A percentile compares a stretch with the other conserved stretches of the same genome.
Evolutionary conservation across 2,888 invertebrate genomes (phyloP).

Genomic region (Agonopterix subpropinquella): DNA sequence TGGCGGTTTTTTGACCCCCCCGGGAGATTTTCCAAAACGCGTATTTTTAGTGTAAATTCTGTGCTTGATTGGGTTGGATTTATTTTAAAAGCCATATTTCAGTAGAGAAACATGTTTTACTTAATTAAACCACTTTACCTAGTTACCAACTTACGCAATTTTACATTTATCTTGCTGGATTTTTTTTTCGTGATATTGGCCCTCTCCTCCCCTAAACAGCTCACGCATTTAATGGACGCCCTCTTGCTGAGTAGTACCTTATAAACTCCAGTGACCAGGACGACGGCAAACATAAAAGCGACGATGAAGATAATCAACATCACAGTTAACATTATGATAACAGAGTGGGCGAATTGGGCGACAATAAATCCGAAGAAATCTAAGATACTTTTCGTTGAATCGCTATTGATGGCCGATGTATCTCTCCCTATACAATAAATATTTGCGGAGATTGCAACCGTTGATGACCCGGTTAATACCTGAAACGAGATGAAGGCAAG

Average conservation of each 20-base stretch:
- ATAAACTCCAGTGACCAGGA: constrained; percentile 11
- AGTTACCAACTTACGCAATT: too few species aligned
- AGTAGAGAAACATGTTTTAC: too few species aligned
- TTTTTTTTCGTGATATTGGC: too few species aligned
- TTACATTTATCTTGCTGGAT: too few species aligned
- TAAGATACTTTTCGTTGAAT: not conserved
- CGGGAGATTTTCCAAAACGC: too few species aligned
- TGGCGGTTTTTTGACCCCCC: too few species aligned
- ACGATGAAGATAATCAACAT: not conserved
- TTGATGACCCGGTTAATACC: not conserved
- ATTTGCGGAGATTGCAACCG: not conserved
- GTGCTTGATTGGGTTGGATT: too few species aligned
- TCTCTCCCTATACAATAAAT: not conserved
- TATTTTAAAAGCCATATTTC: too few species aligned
- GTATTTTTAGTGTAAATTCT: too few species aligned
- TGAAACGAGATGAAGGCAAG: not conserved
- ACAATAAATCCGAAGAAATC: not conserved
- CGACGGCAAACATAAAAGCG: constrained; percentile 9
- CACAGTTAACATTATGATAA: not conserved
- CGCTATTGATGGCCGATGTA: not conserved
- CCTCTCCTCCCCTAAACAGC: too few species aligned
- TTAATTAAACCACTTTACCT: too few species aligned
- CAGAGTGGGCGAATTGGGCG: not conserved
- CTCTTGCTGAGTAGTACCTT: constrained; percentile 4
- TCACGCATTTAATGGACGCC: too few species aligned